Conservation (phyloP, 1,140 invertebrate genomes). For the Spodoptera frugiperda region DNA sequence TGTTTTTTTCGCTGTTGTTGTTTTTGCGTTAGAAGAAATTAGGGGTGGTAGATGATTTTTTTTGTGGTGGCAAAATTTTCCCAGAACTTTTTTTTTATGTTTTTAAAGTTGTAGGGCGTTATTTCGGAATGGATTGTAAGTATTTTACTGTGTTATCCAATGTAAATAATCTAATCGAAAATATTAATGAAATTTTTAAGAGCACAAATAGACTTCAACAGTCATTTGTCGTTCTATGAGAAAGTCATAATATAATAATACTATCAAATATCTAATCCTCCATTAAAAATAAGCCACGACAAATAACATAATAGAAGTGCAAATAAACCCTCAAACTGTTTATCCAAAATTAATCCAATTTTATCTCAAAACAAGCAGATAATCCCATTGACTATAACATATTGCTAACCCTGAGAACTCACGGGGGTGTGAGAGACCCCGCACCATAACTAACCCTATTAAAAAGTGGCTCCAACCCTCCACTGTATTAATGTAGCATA, state of each 20-base stretch:
- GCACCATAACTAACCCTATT: constrained; percentile 82
- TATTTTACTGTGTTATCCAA: too few species aligned
- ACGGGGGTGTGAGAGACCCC: constrained; percentile 65
- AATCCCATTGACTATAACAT: constrained; percentile 65
- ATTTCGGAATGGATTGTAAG: too few species aligned
- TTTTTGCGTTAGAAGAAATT: constrained; percentile 18
- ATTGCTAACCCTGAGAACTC: constrained; percentile 72
- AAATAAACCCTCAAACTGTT: constrained; percentile 42
- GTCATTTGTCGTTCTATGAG: neutral
- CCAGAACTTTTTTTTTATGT: neutral
- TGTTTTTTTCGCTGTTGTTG: constrained; percentile 2
- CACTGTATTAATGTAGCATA: constrained; percentile 83
- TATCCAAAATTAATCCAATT: constrained; percentile 45
- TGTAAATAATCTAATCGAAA: too few species aligned
- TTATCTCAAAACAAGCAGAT: constrained; percentile 50
- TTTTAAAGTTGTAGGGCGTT: too few species aligned
- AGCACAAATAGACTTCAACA: too few species aligned
- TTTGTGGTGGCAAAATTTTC: neutral
- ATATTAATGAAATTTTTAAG: too few species aligned
- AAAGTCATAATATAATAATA: neutral
- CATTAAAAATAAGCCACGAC: neutral
- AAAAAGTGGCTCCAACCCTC: constrained; percentile 78
- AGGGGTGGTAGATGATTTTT: neutral
- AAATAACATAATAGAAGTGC: constrained; percentile 38
- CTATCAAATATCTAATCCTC: neutral